Evolutionary conservation across 2,888 invertebrate genomes (phyloP), one percentile per base, ranked within the genome.

Genomic region (Eupithecia dodoneata): DNA sequence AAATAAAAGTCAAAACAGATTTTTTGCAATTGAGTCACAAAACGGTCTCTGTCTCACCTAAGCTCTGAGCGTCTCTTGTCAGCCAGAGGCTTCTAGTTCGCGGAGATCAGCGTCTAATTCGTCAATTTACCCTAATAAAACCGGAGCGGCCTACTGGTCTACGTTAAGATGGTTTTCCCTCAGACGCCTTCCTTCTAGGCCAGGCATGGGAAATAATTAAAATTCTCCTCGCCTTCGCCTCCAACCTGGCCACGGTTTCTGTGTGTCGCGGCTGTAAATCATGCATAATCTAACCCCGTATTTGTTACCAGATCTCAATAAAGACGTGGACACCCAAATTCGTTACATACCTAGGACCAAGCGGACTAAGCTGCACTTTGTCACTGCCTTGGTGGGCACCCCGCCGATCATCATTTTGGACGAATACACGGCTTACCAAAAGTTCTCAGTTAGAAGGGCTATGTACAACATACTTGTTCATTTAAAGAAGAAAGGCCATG

Each of bases 341-440:
- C 77, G 83, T n/a, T 81, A 82, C 1, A 74, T 89, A 12, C 52
- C 76, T 0, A 55, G 76, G 1, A 79, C 76, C 3, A 83, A 86
- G 15, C 80, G 79, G 18, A 83, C 84, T 0, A 87, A 91, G 0
- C 76, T 94, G 10, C 87, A 89, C 77, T 93, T 94, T 83, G 91
- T 88, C 0, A 89, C 91, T 0, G 92, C 93, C 0, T 88, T 92
- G 7, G 81, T 94, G 0, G 94, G 90, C 0, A 93, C 93, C 0
- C 94, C 94, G 0, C 88, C 92, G 0, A 74, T 94, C 2, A 81
- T 94, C 6, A 79, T 94, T 0, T 79, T 94, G n/a, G 92, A 94
- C 78, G 92, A 94, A 77, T 92, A 88, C 81, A 91, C 91, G 0
- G 91, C 91, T 6, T 87, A 89, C 83, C 94, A 94, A 84, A 89